phyloP scores from a whole-genome alignment of 2,888 invertebrate genomes.

The Myopa tessellatipennis region DNA sequence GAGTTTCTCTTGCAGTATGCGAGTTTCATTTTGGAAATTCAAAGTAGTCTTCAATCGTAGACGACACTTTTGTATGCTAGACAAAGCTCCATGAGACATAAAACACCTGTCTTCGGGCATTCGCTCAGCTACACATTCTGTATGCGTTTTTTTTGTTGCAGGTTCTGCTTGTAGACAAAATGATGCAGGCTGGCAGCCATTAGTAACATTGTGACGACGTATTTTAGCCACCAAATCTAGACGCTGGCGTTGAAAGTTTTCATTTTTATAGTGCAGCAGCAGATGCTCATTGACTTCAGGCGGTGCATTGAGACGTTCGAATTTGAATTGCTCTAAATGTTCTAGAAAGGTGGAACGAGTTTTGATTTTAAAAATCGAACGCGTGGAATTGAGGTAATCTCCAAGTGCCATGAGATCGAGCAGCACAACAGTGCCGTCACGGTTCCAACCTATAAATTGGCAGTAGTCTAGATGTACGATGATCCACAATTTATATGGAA shows the following conservation, averaged over 20 bases:
- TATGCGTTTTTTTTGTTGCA: background rate
- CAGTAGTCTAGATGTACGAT: conserved; percentile 51
- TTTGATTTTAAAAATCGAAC: conserved; percentile 54
- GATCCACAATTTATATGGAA: conserved; percentile 55
- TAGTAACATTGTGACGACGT: conserved; percentile 39
- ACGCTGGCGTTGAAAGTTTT: conserved; percentile 53
- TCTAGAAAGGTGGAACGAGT: conserved; percentile 52
- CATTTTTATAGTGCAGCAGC: conserved; percentile 52
- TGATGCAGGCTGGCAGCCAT: background rate
- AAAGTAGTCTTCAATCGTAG: conserved; percentile 52
- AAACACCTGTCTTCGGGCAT: conserved; percentile 52
- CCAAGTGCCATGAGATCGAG: conserved; percentile 50
- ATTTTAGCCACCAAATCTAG: conserved; percentile 53
- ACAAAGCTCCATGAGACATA: conserved; percentile 51
- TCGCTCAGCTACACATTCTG: conserved; percentile 2
- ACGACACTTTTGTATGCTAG: conserved; percentile 50
- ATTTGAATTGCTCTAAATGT: conserved; percentile 50
- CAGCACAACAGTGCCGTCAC: conserved; percentile 53
- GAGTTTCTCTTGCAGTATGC: conserved; percentile 49
- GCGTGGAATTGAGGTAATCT: conserved; percentile 50
- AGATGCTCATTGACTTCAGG: conserved; percentile 51
- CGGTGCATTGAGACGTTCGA: conserved; percentile 48
- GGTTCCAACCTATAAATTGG: conserved; percentile 54
- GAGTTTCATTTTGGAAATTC: conserved; percentile 50
- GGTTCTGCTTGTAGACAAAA: background rate